phyloP scores from a whole-genome alignment of 2,888 invertebrate species.

The Clusia tigrina region DNA sequence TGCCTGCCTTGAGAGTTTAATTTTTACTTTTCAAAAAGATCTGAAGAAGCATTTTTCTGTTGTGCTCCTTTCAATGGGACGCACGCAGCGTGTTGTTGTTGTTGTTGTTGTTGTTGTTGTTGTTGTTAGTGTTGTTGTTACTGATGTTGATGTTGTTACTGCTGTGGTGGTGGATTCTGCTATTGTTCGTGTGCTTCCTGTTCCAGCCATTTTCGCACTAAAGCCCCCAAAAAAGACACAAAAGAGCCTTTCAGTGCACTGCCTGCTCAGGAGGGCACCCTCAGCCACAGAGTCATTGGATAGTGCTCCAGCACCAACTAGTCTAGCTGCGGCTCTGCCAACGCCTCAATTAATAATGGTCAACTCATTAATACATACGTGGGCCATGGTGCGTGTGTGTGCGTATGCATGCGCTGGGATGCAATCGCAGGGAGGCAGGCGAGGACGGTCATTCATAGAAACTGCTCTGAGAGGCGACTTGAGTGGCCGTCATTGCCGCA shows the following conservation, averaged over 20 bases:
- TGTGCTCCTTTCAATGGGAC: too few relatives aligned
- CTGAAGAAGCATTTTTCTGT: too few relatives aligned
- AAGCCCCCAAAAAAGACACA: background rate
- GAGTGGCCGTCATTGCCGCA: too few relatives aligned
- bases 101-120: background rate
- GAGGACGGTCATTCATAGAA: background rate
- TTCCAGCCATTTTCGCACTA: too few relatives aligned
- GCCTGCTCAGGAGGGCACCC: too few relatives aligned
- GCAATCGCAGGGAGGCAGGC: background rate
- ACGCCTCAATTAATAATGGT: background rate
- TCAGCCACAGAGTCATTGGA: background rate
- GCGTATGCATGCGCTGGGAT: too few relatives aligned
- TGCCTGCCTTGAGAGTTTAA: background rate
- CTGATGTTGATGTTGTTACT: background rate
- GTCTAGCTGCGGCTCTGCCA: constrained; percentile 1
- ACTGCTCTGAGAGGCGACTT: background rate
- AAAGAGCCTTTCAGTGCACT: background rate
- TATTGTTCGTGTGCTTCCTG: too few relatives aligned
- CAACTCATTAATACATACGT: background rate
- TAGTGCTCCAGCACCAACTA: background rate
- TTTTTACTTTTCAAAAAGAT: background rate
- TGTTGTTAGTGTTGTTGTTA: background rate
- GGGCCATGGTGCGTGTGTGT: too few relatives aligned
- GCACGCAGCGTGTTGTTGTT: background rate
- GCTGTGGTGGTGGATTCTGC: too few relatives aligned